A percentile compares a stretch with the other conserved stretches of the same genome.
phyloP scores from a whole-genome alignment of 2,888 invertebrate species.

The Melanargia galathea region DNA sequence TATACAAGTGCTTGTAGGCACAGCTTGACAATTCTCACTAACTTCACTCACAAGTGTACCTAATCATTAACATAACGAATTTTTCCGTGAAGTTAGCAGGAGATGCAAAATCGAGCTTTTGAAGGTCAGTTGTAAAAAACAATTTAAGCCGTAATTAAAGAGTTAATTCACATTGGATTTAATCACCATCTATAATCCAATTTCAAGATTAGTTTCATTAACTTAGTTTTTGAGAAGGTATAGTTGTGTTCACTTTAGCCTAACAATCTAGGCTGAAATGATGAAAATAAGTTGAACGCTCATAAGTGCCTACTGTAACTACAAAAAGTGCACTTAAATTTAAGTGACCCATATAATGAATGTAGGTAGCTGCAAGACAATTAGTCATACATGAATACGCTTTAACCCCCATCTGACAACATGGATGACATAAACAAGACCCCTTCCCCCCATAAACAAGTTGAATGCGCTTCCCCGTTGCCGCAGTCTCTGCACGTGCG shows the following conservation, averaged over 20 bases:
- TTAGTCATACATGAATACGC: constrained; percentile 43
- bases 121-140: no score
- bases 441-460: constrained; percentile 68
- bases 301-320: background rate
- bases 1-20: no score
- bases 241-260: background rate
- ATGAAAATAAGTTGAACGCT: background rate
- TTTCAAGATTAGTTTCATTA: no score
- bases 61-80: no score
- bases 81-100: no score
- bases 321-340: constrained; percentile 33
- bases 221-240: background rate
- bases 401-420: constrained; percentile 49
- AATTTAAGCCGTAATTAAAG: no score
- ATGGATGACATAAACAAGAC: constrained; percentile 66
- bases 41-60: no score
- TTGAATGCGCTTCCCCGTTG: constrained; percentile 70
- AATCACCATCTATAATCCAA: no score
- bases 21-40: no score
- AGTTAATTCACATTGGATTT: no score
- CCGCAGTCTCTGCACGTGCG: constrained; percentile 70
- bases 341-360: constrained; percentile 50
- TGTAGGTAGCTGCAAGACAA: constrained; percentile 41
- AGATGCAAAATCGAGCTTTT: no score
- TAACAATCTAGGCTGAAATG: no score